Evolutionary conservation across 2,888 invertebrate species (phyloP), one percentile per base, ranked within the genome.

Genomic region (Pelosia muscerda): DNA sequence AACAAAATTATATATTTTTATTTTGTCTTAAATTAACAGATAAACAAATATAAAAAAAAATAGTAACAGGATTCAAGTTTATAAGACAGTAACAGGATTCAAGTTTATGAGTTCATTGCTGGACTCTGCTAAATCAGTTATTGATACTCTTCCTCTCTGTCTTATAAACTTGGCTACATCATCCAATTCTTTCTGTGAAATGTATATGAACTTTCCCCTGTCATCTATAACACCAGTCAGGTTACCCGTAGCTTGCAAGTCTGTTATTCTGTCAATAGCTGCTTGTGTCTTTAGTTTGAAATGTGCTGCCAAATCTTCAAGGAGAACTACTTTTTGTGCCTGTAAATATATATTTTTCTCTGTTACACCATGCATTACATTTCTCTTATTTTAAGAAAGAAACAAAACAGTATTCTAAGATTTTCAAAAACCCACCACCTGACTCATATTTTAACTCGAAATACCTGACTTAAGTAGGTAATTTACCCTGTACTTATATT

Each of bases 141-240:
- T 98, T 0, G 99, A 98, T 0, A 99, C 98, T 71, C 99, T 95
- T 0, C 99, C 99, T 63, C 99, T 96, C 87, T 99, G 99, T 82
- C 96, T 97, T 23, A 99, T 98, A 88, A 99, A 99, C 88, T 98
- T 99, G 0, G 99, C 99, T 2, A 99, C 98, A 69, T 97, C 97
- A 83, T 97, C 96, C 73, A 99, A 95, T 91, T 99, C 99, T 57
- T 97, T 97, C 79, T 97, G 96, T 0, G 99, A 98, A 65, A 99
- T 98, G 90, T 98, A 99, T 86, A 99, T 99, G 88, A 99, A 99
- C 93, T 99, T 99, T 23, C 99, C 99, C 73, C 99, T 95, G 90
- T 99, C 99, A 87, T 99, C 99, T 78, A 99, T 98, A 1, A 99
- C 99, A 0, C 99, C 98, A 2, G 98, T 98, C n/a, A 99, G 94